Conservation (phyloP, 1,140 invertebrate genomes). For the Agrilus planipennis region DNA sequence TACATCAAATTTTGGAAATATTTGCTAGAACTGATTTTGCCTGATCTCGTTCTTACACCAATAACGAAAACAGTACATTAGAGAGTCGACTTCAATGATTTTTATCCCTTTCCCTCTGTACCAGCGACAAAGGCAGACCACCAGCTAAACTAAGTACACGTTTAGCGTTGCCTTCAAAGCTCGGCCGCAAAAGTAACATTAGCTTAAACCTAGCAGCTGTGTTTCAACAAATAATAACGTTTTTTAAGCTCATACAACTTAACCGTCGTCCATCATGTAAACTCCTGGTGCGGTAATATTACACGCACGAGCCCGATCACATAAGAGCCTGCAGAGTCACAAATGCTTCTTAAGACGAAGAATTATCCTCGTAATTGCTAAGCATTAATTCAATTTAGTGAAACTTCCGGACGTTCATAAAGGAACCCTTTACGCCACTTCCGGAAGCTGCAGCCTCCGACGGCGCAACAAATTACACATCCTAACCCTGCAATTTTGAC, state of each 20-base stretch:
- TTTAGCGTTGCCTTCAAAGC: too few species aligned
- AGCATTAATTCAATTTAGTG: slow-evolving; percentile 34
- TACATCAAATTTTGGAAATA: too few species aligned
- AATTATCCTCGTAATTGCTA: slow-evolving; percentile 30
- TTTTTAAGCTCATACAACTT: slow-evolving; percentile 1
- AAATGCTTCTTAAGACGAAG: slow-evolving; percentile 33
- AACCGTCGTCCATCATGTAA: slow-evolving; percentile 26
- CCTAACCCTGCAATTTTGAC: slow-evolving; percentile 32
- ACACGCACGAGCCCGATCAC: slow-evolving; percentile 22
- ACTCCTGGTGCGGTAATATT: slow-evolving; percentile 27
- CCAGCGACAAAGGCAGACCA: too few species aligned
- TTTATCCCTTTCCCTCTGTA: too few species aligned
- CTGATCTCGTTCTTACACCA: too few species aligned
- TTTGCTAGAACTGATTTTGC: too few species aligned
- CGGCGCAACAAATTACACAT: slow-evolving; percentile 26
- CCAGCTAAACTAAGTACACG: too few species aligned
- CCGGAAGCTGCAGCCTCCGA: slow-evolving; percentile 28
- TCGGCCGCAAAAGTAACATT: too few species aligned
- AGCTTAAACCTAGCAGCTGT: too few species aligned
- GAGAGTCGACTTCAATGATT: too few species aligned
- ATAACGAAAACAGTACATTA: too few species aligned
- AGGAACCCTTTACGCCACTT: slow-evolving; percentile 24
- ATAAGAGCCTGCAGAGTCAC: slow-evolving; percentile 18
- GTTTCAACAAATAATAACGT: too few species aligned
- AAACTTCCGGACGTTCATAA: slow-evolving; percentile 29